phyloP scores from a whole-genome alignment of 2,888 invertebrate genomes.

The Nysson spinosus region DNA sequence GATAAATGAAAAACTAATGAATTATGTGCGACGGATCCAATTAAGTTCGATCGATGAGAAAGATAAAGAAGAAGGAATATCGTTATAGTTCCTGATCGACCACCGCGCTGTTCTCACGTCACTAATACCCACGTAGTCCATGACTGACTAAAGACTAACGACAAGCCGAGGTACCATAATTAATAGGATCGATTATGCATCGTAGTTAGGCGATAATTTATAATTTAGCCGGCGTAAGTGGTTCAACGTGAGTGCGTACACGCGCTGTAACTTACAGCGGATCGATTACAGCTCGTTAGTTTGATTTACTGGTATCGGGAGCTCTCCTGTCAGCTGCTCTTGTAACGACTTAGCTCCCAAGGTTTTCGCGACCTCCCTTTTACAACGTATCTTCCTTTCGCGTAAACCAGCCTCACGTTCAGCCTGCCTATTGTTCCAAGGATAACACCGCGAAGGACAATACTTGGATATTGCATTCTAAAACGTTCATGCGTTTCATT shows the following conservation, averaged over 20 bases:
- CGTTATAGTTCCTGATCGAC: too few relatives aligned
- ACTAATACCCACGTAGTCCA: too few relatives aligned
- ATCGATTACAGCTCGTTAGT: slow-evolving; percentile 45
- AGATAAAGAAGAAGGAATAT: too few relatives aligned
- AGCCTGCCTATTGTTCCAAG: too few relatives aligned
- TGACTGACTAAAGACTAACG: neutral
- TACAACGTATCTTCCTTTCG: slow-evolving; percentile 3
- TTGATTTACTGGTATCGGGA: slow-evolving; percentile 40
- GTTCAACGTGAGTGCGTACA: slow-evolving; percentile 11
- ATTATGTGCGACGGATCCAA: too few relatives aligned
- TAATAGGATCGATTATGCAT: slow-evolving; percentile 45
- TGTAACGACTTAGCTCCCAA: slow-evolving; percentile 18
- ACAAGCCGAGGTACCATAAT: slow-evolving; percentile 23
- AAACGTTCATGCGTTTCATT: too few relatives aligned
- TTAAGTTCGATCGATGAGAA: too few relatives aligned
- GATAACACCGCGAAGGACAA: too few relatives aligned
- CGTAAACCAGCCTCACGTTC: neutral
- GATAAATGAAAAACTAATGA: too few relatives aligned
- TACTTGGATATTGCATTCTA: too few relatives aligned
- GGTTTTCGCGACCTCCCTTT: neutral
- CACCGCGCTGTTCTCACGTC: too few relatives aligned
- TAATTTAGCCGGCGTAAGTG: slow-evolving; percentile 30
- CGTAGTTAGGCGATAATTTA: slow-evolving; percentile 46
- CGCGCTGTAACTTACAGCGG: slow-evolving; percentile 22
- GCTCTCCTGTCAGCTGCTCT: slow-evolving; percentile 24